phyloP scores from a whole-genome alignment of 2,113 vertebrate species.

The Leucopsar rothschildi region DNA sequence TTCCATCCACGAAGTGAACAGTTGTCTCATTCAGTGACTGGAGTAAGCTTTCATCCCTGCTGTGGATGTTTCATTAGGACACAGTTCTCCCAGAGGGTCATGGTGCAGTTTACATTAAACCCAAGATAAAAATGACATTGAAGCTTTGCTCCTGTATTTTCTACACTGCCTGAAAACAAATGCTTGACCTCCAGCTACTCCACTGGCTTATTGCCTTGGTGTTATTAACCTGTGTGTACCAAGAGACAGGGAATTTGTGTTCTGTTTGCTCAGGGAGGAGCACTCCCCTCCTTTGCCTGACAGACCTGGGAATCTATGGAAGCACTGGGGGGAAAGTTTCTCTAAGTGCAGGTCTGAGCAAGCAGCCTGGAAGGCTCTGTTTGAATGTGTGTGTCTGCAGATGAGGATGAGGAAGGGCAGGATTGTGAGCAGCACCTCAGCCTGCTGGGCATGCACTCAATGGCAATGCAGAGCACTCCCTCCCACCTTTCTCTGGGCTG shows the following conservation, averaged over 20 bases:
- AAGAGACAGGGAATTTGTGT: not conserved
- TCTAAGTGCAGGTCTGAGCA: not conserved
- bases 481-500: not conserved
- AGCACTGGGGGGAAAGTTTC: not conserved
- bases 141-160: slow-evolving; percentile 30
- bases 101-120: slow-evolving; percentile 42
- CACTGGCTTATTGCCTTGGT: not conserved
- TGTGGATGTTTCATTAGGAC: not conserved
- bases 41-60: not conserved
- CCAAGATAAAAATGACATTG: slow-evolving; percentile 50
- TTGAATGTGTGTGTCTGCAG: not conserved
- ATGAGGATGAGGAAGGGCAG: not conserved
- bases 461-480: not conserved
- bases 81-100: slow-evolving; percentile 21
- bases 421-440: not conserved
- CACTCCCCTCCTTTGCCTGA: not conserved
- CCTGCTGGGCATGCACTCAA: not conserved
- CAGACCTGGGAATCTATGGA: not conserved
- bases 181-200: slow-evolving; percentile 1
- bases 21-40: not conserved
- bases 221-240: not conserved
- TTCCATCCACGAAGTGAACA: not conserved
- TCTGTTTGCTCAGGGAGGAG: not conserved
- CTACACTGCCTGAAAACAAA: slow-evolving; percentile 29
- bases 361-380: not conserved